Evolutionary conservation across 2,797 vertebrate species (phyloP).

Genomic region (Falco novaeseelandiae): DNA sequence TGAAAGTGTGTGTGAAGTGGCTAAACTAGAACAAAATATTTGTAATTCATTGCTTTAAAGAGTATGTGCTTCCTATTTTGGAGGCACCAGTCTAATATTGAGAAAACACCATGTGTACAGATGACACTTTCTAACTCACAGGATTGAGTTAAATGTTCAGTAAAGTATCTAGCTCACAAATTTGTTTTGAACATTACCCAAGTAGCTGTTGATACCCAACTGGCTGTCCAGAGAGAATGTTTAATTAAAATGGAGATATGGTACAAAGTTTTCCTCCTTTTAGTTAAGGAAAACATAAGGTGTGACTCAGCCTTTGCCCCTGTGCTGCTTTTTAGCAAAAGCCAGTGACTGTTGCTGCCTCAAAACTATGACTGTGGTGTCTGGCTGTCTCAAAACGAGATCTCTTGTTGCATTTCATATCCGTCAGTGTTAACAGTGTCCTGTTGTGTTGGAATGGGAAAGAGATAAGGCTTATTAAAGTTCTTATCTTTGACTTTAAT

Average conservation of each 20-base stretch:
- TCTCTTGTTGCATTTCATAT: conserved; percentile 79
- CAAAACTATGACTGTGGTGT: conserved; percentile 10
- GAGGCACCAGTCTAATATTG: neutral
- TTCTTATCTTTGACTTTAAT: conserved; percentile 86
- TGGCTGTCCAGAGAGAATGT: neutral
- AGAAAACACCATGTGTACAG: neutral
- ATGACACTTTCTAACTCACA: neutral
- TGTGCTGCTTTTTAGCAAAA: conserved; percentile 18
- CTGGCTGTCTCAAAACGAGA: conserved; percentile 69
- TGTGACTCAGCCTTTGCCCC: conserved; percentile 26
- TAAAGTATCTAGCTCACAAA: neutral
- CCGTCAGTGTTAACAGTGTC: conserved; percentile 64
- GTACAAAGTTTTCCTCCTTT: neutral
- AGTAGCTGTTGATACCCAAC: neutral
- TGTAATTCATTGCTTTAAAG: neutral
- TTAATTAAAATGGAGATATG: conserved; percentile 27
- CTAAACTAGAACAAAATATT: neutral
- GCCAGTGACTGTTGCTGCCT: conserved; percentile 29
- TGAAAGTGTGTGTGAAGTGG: neutral
- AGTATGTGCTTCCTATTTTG: neutral
- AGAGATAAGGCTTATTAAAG: conserved; percentile 91
- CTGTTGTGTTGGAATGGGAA: conserved; percentile 67
- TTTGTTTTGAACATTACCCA: neutral
- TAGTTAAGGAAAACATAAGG: neutral
- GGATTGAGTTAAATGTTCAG: neutral